A percentile compares a stretch with the other conserved stretches of the same genome.
phyloP scores from a whole-genome alignment of 2,888 invertebrate genomes.

The Lobophora halterata region DNA sequence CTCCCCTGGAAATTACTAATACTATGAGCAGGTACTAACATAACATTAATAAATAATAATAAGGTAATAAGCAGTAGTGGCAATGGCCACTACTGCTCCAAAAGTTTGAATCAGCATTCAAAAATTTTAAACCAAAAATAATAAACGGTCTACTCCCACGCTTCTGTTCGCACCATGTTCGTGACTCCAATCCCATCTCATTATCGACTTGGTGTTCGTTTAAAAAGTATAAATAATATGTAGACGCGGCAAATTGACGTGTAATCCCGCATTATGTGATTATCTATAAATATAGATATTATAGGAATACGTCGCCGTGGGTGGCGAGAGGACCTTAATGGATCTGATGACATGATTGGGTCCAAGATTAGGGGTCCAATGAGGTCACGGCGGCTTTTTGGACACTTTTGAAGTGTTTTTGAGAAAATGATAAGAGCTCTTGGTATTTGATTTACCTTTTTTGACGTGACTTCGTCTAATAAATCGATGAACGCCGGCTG shows the following conservation, averaged over 20 bases:
- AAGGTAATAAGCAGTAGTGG: too few species aligned
- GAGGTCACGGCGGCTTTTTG: slow-evolving; percentile 10
- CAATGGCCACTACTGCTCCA: too few species aligned
- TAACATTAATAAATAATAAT: too few species aligned
- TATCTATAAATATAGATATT: slow-evolving; percentile 76
- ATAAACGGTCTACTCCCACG: slow-evolving; percentile 34
- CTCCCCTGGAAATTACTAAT: too few species aligned
- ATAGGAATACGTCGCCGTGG: slow-evolving; percentile 37
- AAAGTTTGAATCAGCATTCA: too few species aligned
- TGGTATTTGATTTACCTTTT: too few species aligned
- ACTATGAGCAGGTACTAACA: too few species aligned
- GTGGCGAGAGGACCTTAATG: slow-evolving; percentile 29
- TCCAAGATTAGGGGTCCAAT: slow-evolving; percentile 5
- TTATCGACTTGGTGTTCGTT: slow-evolving; percentile 73
- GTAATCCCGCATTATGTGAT: slow-evolving; percentile 67
- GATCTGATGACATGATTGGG: slow-evolving; percentile 20
- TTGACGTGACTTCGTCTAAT: too few species aligned
- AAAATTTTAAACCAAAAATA: background rate
- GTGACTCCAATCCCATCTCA: slow-evolving; percentile 64
- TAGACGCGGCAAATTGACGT: slow-evolving; percentile 69
- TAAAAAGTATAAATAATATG: slow-evolving; percentile 75
- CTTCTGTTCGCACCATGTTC: slow-evolving; percentile 45
- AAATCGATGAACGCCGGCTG: too few species aligned
- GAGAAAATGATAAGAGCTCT: too few species aligned
- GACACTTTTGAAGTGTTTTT: too few species aligned